phyloP scores from a whole-genome alignment of 2,888 invertebrate genomes.

The Altica lythri region DNA sequence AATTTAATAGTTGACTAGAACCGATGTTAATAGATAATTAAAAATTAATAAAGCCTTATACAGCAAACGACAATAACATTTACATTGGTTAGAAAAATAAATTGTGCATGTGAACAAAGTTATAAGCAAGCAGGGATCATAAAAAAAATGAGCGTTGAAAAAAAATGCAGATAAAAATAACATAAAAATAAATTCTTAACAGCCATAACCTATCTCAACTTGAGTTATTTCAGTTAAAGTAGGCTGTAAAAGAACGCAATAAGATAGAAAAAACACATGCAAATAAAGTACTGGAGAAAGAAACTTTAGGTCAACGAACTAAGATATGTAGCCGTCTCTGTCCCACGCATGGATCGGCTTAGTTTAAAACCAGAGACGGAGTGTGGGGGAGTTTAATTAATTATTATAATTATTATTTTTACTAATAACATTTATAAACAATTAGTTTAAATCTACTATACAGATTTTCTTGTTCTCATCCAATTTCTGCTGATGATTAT shows the following conservation, averaged over 20 bases:
- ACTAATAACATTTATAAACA: no score
- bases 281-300: constrained; percentile 60
- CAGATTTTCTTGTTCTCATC: no score
- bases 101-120: constrained; percentile 37
- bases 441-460: no score
- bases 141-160: constrained; percentile 23
- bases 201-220: constrained; percentile 58
- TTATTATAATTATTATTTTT: neutral
- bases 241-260: constrained; percentile 50
- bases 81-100: constrained; percentile 32
- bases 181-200: constrained; percentile 50
- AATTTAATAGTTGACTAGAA: no score
- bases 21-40: no score
- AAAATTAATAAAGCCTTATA: no score
- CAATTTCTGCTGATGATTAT: no score
- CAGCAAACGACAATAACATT: constrained; percentile 31
- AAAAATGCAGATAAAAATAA: constrained; percentile 38
- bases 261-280: constrained; percentile 58
- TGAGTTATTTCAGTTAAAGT: constrained; percentile 59
- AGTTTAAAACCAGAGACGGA: constrained; percentile 41
- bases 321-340: constrained; percentile 54
- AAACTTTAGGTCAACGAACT: constrained; percentile 58
- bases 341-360: constrained; percentile 53
- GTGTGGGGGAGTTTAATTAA: constrained; percentile 23
- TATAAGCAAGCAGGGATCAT: constrained; percentile 21